Evolutionary conservation across 2,888 invertebrate species (phyloP), one percentile per base, ranked within the genome.

Genomic region (Opisthograptis luteolata): DNA sequence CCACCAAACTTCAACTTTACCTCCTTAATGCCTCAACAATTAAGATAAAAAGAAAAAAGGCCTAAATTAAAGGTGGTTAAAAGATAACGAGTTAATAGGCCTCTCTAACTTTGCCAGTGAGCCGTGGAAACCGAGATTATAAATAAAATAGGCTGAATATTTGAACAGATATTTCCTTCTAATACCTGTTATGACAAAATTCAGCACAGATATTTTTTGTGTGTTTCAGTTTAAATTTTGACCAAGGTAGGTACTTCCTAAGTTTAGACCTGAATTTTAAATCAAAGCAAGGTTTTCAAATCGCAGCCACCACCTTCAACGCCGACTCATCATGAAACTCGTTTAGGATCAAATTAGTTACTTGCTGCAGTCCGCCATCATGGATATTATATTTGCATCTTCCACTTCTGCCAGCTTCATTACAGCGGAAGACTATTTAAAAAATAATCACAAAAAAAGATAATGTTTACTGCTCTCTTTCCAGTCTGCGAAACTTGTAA

Each of bases 41-140:
- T 90, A 90, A 89, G 89, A 90, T 90, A 89, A 90, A 90, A 89
- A 89, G 87, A 88, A 89, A 81, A 84, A 82, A 85, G 79, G 83
- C 83, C 84, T 77, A 85, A 87, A 89, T 89, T 89, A 86, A 89
- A 89, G 87, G 88, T 88, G 86, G 83, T 86, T 88, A 83, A 79
- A 81, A 89, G 90, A 89, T 90, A 90, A 89, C 86, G 87, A 85
- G 83, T 85, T 89, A 88, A 88, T 87, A 87, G 84, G 80, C 73
- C 72, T 68, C 71, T 68, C 65, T 69, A 80, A 85, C 76, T 86
- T 87, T 76, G 59, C 67, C 70, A 69, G 64, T 70, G 73, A 71
- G 73, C 59, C 68, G 54, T 58, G 55, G 44, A 53, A 57, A 53
- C 58, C 55, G 47, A 51, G 60, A 60, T 62, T 57, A 57, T 55